Percentiles rank a stretch among this genome's conserved stretches.
Evolutionary conservation across 2,113 vertebrate genomes (phyloP).

Genomic region (Dasyprocta punctata): DNA sequence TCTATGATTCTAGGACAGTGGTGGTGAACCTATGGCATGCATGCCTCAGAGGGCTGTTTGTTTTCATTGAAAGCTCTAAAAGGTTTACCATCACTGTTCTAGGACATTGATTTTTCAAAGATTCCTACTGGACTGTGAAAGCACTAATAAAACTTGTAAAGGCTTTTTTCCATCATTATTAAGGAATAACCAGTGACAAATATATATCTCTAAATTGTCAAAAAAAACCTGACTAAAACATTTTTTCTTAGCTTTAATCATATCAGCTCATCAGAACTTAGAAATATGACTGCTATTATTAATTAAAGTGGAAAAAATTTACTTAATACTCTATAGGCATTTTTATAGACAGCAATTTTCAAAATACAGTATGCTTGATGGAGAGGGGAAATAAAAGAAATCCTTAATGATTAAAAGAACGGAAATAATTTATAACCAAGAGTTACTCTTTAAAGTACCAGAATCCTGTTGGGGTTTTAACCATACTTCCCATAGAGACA

Average conservation of each 20-base stretch:
- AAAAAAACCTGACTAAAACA: neutral
- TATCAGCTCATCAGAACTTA: neutral
- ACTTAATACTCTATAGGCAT: neutral
- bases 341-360: neutral
- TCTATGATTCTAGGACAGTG: neutral
- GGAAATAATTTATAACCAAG: neutral
- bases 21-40: neutral
- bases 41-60: neutral
- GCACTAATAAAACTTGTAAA: neutral
- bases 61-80: neutral
- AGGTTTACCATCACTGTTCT: neutral
- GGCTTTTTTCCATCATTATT: neutral
- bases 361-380: neutral
- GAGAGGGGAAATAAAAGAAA: neutral
- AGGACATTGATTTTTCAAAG: neutral
- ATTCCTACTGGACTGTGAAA: neutral
- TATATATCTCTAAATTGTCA: neutral
- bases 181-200: constrained; percentile 10
- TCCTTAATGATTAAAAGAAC: constrained; percentile 4
- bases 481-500: neutral
- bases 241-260: neutral
- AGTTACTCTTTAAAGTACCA: neutral
- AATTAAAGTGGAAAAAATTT: neutral
- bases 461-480: constrained; percentile 31
- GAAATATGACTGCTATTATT: neutral